These are phyloP conservation scores for Stegastes partitus DNA, from an alignment of 2,113 vertebrate genomes.

Conservation along the genomic window DNA sequence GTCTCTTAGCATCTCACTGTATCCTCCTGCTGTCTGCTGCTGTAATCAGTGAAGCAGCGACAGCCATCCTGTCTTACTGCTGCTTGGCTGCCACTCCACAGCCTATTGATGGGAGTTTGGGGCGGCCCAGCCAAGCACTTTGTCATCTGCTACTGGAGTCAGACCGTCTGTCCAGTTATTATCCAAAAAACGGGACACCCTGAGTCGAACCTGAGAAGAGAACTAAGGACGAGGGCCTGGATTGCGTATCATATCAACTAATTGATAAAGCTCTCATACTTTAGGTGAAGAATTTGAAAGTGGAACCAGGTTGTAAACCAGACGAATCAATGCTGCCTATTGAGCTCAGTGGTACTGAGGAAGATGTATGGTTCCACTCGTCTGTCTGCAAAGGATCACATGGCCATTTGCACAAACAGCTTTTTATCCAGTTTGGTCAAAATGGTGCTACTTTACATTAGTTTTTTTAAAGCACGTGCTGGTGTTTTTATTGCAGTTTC, in stretches of 20 bases:
- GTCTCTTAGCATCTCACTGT: constrained; percentile 47
- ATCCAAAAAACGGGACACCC: constrained; percentile 75
- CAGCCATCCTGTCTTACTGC: constrained; percentile 82
- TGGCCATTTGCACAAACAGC: not conserved
- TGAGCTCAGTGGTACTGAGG: constrained; percentile 84
- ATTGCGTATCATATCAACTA: constrained; percentile 86
- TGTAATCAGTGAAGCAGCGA: constrained; percentile 79
- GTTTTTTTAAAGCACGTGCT: too few species aligned
- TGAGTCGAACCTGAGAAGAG: constrained; percentile 81
- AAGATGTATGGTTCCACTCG: constrained; percentile 85
- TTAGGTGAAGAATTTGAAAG: constrained; percentile 85
- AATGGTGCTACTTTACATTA: not conserved
- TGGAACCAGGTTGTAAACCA: constrained; percentile 88
- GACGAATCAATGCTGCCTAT: constrained; percentile 89
- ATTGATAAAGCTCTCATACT: constrained; percentile 87
- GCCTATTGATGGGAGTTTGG: constrained; percentile 82
- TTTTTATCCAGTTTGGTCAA: not conserved
- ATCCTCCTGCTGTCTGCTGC: constrained; percentile 65
- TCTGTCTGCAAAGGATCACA: constrained; percentile 56
- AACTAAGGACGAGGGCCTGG: constrained; percentile 60
- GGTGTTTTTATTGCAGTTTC: too few species aligned
- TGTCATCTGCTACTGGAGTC: constrained; percentile 84
- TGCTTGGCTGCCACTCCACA: constrained; percentile 78
- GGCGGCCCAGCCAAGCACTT: constrained; percentile 76
- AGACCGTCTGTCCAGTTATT: constrained; percentile 87